Base-by-base conservation (phyloP, 2,113 vertebrate species). In the Anseranas semipalmata region DNA sequence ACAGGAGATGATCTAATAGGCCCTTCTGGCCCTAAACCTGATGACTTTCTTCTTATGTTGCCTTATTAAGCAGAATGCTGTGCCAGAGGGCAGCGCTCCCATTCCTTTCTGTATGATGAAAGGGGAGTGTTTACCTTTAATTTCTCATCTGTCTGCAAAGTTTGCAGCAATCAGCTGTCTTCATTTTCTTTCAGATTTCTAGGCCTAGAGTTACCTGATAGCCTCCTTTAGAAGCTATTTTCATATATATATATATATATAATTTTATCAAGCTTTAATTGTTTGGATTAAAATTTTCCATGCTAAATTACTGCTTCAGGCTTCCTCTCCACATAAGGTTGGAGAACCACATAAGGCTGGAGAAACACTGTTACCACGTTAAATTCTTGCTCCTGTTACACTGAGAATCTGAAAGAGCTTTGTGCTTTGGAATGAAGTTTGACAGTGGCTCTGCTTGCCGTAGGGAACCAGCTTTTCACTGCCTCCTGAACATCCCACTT, bases 71-170 rank as follows among this genome's bases (percentile, higher is more conserved):
- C 90, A 86, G 16, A 88, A 86, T 15, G 68, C 83, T 92, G 65
- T 93, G 90, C 92, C 95, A 90, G 76, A 53, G 93, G 90, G 83
- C 95, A 92, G 79, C 0, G 0, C 63, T 97, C 88, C 82, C 79
- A 32, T 90, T 95, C 62, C 59, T 74, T 62, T 15, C 50, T 1
- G 8, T 37, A 37, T 70, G 58, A 41, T 56, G 75, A 83, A 60
- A 55, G 68, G 46, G 89, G 33, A 87, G 45, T 11, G 35, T 53
- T 93, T 66, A 66, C 41, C 81, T 87, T 77, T 60, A 14, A 70
- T 86, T 88, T 90, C 85, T 60, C 79, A 85, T 63, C 71, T 86
- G 75, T 35, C 82, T 90, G 48, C 85, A 60, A 19, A 74, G 74
- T 52, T 76, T 85, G 90, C 75, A 86, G 55, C 90, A 82, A 56